A percentile compares a stretch with the other conserved stretches of the same genome.
Evolutionary conservation across 2,797 vertebrate genomes (phyloP).

Genomic region (Gastrophryne carolinensis): DNA sequence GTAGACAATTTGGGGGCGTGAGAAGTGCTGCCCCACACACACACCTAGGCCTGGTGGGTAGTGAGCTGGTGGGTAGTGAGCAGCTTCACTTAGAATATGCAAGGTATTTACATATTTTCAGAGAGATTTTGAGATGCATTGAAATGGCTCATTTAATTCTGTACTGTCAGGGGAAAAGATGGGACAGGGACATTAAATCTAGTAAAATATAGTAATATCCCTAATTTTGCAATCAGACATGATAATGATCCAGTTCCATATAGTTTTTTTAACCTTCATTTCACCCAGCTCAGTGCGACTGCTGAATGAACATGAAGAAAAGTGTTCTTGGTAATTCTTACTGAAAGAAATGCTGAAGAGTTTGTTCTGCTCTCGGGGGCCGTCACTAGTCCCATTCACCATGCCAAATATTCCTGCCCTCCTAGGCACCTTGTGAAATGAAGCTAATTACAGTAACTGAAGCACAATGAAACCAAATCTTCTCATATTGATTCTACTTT

Average conservation of each 20-base stretch:
- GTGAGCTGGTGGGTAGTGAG: too few species aligned
- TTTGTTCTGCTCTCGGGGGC: slow-evolving; percentile 8
- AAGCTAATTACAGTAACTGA: slow-evolving; percentile 47
- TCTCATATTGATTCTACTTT: slow-evolving; percentile 39
- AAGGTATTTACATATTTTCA: too few species aligned
- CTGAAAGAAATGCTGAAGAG: slow-evolving; percentile 39
- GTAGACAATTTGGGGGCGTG: too few species aligned
- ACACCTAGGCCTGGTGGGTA: too few species aligned
- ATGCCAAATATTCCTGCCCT: slow-evolving; percentile 45
- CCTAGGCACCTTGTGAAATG: slow-evolving; percentile 47
- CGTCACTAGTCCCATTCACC: slow-evolving; percentile 31
- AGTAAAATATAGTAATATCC: too few species aligned
- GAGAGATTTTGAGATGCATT: too few species aligned
- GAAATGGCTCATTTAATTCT: too few species aligned
- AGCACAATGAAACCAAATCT: slow-evolving; percentile 40
- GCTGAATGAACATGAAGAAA: slow-evolving; percentile 15
- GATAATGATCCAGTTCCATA: background rate
- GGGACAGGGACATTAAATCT: too few species aligned
- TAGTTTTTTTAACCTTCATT: background rate
- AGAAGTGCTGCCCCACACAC: too few species aligned
- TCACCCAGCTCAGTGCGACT: background rate
- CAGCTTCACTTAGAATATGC: too few species aligned
- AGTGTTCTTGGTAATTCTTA: slow-evolving; percentile 7
- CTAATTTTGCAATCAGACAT: background rate
- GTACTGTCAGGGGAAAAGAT: too few species aligned